Conservation (phyloP, 2,797 vertebrate species). For the Rhinoraja longicauda region DNA sequence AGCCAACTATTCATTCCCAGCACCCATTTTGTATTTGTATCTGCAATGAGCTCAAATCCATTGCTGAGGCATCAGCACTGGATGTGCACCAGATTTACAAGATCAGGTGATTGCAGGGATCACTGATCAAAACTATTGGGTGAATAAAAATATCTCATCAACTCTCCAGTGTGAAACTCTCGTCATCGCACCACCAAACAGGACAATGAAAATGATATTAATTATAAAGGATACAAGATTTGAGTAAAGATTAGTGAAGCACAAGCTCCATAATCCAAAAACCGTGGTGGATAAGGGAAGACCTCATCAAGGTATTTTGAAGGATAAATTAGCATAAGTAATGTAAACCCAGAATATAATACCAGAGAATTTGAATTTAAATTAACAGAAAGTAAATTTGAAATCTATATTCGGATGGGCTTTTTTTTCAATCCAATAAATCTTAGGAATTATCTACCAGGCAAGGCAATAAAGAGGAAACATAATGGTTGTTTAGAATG, state of each 20-base stretch:
- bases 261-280: background rate
- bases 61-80: too few species aligned
- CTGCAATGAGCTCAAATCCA: background rate
- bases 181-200: background rate
- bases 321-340: background rate
- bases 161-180: background rate
- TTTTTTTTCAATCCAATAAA: background rate
- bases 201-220: background rate
- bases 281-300: background rate
- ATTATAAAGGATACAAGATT: background rate
- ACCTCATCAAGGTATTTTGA: background rate
- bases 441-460: background rate
- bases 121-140: background rate
- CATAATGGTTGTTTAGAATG: background rate
- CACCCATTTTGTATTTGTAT: constrained; percentile 7
- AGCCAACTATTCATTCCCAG: background rate
- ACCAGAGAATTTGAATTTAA: background rate
- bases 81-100: background rate
- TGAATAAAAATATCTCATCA: background rate
- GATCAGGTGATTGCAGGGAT: background rate
- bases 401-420: background rate
- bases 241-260: background rate
- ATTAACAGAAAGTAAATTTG: background rate
- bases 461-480: background rate
- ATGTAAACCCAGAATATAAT: background rate